Conservation (phyloP, 2,797 vertebrate genomes). For the Cyclura pinguis region DNA sequence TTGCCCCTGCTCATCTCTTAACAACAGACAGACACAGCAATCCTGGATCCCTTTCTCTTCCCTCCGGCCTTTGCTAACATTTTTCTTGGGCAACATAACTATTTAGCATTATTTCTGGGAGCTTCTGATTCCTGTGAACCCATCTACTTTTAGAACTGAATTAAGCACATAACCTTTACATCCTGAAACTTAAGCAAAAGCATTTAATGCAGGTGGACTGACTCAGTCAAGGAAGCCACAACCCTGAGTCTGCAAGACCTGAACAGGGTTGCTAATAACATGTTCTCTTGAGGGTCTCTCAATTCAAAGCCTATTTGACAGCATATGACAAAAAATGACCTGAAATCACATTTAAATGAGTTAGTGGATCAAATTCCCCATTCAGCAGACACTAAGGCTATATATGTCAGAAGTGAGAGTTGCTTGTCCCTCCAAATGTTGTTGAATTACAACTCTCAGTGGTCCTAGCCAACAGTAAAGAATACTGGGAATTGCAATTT, state of each 20-base stretch:
- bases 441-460: too few relatives aligned
- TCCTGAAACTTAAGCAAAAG: not conserved
- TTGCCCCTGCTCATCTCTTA: constrained; percentile 14
- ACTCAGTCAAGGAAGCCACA: too few relatives aligned
- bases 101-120: not conserved
- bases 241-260: too few relatives aligned
- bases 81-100: not conserved
- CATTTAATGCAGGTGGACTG: not conserved
- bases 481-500: too few relatives aligned
- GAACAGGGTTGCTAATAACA: too few relatives aligned
- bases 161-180: not conserved
- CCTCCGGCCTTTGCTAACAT: constrained; percentile 12
- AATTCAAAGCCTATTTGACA: too few relatives aligned
- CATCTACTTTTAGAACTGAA: not conserved
- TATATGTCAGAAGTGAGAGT: not conserved
- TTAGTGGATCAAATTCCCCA: not conserved
- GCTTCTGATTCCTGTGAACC: not conserved
- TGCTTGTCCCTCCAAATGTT: too few relatives aligned
- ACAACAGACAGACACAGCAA: not conserved
- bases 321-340: too few relatives aligned
- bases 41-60: not conserved
- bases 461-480: too few relatives aligned
- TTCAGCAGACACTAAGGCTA: not conserved
- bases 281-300: too few relatives aligned
- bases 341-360: too few relatives aligned